Evolutionary conservation across 2,888 invertebrate genomes (phyloP).

Genomic region (Molanna angustata): DNA sequence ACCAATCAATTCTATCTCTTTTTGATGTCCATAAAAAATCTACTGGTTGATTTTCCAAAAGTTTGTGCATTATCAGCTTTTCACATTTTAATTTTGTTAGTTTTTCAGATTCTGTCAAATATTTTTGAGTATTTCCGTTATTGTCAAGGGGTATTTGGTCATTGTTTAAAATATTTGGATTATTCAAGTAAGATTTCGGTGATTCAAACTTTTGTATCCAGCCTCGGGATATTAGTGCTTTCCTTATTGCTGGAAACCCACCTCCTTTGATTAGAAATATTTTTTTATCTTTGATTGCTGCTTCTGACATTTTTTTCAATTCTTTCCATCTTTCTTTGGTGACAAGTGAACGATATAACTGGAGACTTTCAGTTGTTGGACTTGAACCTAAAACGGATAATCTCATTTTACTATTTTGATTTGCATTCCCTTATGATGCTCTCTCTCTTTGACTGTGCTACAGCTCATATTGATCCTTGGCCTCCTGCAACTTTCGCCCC

Average conservation of each 20-base stretch:
- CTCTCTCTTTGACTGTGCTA: too few species aligned
- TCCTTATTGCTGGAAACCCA: constrained; percentile 67
- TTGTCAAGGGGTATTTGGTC: constrained; percentile 7
- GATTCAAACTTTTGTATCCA: constrained; percentile 69
- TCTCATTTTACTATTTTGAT: too few species aligned
- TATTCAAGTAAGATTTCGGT: constrained; percentile 12
- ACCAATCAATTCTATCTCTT: constrained; percentile 77
- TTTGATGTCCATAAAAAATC: constrained; percentile 90
- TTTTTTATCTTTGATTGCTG: constrained; percentile 62
- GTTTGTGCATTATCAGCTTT: constrained; percentile 67
- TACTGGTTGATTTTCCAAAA: constrained; percentile 75
- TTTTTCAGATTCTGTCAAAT: constrained; percentile 41
- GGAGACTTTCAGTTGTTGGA: constrained; percentile 45
- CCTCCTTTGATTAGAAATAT: constrained; percentile 71
- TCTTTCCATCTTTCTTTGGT: constrained; percentile 64
- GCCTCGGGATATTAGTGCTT: constrained; percentile 66
- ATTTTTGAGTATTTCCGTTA: constrained; percentile 12
- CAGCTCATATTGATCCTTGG: too few species aligned
- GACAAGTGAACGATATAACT: constrained; percentile 56
- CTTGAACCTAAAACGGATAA: too few species aligned
- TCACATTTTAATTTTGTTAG: constrained; percentile 46
- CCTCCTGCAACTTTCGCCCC: too few species aligned
- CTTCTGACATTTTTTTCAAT: constrained; percentile 62
- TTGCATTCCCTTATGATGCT: too few species aligned
- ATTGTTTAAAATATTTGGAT: constrained; percentile 13